Evolutionary conservation across 2,113 vertebrate species (phyloP), one percentile per base, ranked within the genome.

Genomic region (Sebastes schlegelii): DNA sequence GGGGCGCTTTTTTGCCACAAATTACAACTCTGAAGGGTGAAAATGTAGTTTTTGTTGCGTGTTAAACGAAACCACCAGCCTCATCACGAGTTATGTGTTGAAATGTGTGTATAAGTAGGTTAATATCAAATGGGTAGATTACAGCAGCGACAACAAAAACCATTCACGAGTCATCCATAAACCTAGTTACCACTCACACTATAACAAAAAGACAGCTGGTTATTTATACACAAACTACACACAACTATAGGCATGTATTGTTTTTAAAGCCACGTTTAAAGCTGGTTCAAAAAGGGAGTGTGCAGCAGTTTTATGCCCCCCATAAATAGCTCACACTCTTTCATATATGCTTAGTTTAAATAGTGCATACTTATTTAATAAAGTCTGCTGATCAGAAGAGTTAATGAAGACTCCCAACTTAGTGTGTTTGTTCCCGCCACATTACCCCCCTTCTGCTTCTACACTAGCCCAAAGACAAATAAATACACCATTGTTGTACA

Each of bases 381-480:
- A 69, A 87, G 71, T 61, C 63, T 68, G 26, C 34, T 19, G 62
- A 61, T 60, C 57, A 66, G 64, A 45, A 40, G 54, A 43, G 68
- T 61, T 17, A n/a, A 21, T 74, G 71, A 49, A 76, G 64, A 69
- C 80, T 43, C 87, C 68, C 58, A 91, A 91, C 82, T 94, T 78
- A 21, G 80, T 79, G 45, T 83, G 86, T 90, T 82, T 77, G 88
- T 95, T 95, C 94, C 94, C 94, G 94, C 94, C 94, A 95, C 92
- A 94, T 94, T 92, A 82, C 82, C 86, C 63, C 74, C 52, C 48
- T 13, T 64, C 84, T 76, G 73, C 70, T 21, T 71, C 79, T 34
- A 34, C 34, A 52, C 46, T 40, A 34, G 63, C 1, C 54, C 69
- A 74, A 85, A 89, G 68, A 79, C 81, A 83, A 73, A 71, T 57